These are phyloP conservation scores for Bombus soroeensis DNA, from an alignment of 1,140 invertebrate species.

Conservation along the genomic window DNA sequence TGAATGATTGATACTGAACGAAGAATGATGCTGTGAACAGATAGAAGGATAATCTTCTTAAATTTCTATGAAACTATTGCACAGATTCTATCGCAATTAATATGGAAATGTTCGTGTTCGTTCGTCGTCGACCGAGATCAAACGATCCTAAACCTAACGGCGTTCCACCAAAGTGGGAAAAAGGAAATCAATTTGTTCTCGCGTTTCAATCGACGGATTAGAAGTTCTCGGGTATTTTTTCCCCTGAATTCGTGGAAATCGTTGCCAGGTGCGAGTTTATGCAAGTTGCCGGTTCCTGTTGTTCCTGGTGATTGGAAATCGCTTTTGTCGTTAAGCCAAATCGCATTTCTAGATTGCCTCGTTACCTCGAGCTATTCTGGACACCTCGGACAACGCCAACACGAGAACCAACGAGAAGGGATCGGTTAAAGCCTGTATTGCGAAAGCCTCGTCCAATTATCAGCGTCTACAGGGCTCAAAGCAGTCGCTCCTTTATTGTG, in stretches of 20 bases:
- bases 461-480: conserved; percentile 62
- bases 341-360: conserved; percentile 69
- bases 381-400: conserved; percentile 59
- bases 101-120: not conserved
- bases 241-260: conserved; percentile 2
- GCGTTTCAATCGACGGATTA: conserved; percentile 33
- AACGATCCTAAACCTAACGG: not conserved
- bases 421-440: conserved; percentile 60
- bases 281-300: conserved; percentile 53
- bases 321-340: conserved; percentile 71
- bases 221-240: not conserved
- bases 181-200: conserved; percentile 33
- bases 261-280: conserved; percentile 45
- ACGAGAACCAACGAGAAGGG: conserved; percentile 23
- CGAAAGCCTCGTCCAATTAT: conserved; percentile 69
- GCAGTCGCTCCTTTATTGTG: conserved; percentile 60
- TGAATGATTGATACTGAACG: no score
- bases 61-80: not conserved
- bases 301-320: conserved; percentile 68
- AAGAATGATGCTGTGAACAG: no score
- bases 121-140: not conserved
- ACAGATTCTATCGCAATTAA: not conserved
- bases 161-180: not conserved
- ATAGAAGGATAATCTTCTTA: not conserved
- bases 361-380: conserved; percentile 64